Percentiles rank a stretch among this genome's conserved stretches.
Evolutionary conservation across 2,113 vertebrate genomes (phyloP).

Genomic region (Etheostoma spectabile): DNA sequence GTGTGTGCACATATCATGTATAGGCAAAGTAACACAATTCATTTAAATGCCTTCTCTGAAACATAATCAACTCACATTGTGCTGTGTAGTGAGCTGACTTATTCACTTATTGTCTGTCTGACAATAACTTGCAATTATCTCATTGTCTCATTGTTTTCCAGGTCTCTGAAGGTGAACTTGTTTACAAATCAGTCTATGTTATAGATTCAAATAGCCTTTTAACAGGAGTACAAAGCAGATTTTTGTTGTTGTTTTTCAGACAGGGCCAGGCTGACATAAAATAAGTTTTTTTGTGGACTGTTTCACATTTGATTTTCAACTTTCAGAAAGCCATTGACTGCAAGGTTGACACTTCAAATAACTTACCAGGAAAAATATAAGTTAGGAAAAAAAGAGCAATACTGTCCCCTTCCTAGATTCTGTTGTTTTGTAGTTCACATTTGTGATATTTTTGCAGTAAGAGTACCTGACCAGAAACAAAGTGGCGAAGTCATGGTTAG

Average conservation of each 20-base stretch:
- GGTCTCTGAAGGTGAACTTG: background rate
- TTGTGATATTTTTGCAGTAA: background rate
- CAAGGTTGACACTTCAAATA: conserved; percentile 4
- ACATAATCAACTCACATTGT: background rate
- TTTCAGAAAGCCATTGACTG: conserved; percentile 5
- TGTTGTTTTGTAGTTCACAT: background rate
- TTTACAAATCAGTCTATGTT: background rate
- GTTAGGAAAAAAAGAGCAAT: background rate
- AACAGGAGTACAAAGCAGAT: background rate
- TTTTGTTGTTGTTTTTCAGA: background rate
- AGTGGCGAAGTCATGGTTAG: background rate
- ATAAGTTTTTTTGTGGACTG: background rate
- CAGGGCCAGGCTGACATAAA: background rate
- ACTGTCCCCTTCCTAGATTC: background rate
- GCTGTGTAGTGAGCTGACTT: conserved; percentile 7
- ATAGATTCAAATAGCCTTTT: background rate
- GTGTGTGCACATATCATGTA: background rate
- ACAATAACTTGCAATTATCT: background rate
- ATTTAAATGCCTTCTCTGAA: conserved; percentile 3
- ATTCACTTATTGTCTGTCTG: background rate
- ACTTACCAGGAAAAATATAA: background rate
- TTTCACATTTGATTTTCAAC: background rate
- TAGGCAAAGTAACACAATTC: conserved; percentile 1
- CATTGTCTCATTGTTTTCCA: background rate
- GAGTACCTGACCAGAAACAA: background rate